Evolutionary conservation across 1,140 invertebrate species (phyloP).

Genomic region (Stratiolaelaps scimitus): DNA sequence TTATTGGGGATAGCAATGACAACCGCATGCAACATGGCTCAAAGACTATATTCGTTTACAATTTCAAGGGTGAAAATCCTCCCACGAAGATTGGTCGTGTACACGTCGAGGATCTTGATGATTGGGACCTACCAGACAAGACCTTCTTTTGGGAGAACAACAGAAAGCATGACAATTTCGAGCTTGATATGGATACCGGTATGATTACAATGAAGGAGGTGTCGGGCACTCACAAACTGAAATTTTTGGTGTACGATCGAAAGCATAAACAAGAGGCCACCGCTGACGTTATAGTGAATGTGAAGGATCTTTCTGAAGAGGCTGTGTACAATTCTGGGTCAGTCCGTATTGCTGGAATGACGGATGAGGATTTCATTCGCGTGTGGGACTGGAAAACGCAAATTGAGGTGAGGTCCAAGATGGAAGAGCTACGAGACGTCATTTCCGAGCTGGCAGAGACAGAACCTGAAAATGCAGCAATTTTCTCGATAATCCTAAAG

Average conservation of each 20-base stretch:
- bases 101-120: slow-evolving; percentile 88
- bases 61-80: slow-evolving; percentile 72
- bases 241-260: slow-evolving; percentile 82
- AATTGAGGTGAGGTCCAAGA: slow-evolving; percentile 66
- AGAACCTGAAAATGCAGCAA: slow-evolving; percentile 74
- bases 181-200: slow-evolving; percentile 73
- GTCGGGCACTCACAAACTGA: slow-evolving; percentile 64
- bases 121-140: slow-evolving; percentile 94
- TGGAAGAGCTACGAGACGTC: slow-evolving; percentile 70
- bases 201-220: slow-evolving; percentile 88
- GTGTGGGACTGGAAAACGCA: slow-evolving; percentile 77
- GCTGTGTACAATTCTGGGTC: slow-evolving; percentile 90
- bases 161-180: slow-evolving; percentile 59
- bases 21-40: slow-evolving; percentile 91
- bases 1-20: slow-evolving; percentile 88
- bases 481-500: slow-evolving; percentile 81
- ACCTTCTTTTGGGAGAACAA: slow-evolving; percentile 84
- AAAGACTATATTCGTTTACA: slow-evolving; percentile 93
- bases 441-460: slow-evolving; percentile 66
- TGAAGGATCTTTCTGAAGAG: slow-evolving; percentile 84
- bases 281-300: slow-evolving; percentile 80
- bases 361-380: slow-evolving; percentile 86
- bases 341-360: slow-evolving; percentile 75
- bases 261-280: slow-evolving; percentile 83
- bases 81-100: slow-evolving; percentile 86